These are phyloP conservation scores for Alviniconcha marisindica DNA, from an alignment of 1,140 invertebrate genomes.

Conservation along the genomic window DNA sequence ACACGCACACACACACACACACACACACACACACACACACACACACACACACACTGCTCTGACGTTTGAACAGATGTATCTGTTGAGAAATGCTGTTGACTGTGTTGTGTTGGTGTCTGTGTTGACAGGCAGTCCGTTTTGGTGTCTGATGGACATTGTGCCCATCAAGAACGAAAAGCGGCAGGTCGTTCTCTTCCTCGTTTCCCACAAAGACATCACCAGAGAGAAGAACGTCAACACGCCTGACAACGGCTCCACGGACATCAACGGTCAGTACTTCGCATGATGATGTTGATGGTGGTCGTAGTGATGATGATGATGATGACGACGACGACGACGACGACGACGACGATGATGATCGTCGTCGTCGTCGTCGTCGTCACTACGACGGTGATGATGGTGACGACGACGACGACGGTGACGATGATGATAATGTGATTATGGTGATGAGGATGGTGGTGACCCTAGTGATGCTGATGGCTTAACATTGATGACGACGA, in stretches of 20 bases:
- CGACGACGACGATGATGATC: not conserved
- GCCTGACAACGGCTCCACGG: slow-evolving; percentile 38
- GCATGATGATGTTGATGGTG: not conserved
- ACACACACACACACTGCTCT: too few relatives aligned
- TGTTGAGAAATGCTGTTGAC: too few relatives aligned
- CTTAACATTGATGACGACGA: too few relatives aligned
- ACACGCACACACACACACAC: too few relatives aligned
- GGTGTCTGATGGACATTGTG: slow-evolving; percentile 97
- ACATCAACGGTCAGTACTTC: slow-evolving; percentile 46
- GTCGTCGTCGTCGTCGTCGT: not conserved
- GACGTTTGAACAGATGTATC: too few relatives aligned
- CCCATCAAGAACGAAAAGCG: slow-evolving; percentile 99
- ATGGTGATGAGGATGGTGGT: too few relatives aligned
- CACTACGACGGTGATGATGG: too few relatives aligned
- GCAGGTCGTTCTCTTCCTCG: slow-evolving; percentile 96
- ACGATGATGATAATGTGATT: too few relatives aligned
- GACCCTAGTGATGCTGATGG: too few relatives aligned
- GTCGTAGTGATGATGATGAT: too few relatives aligned
- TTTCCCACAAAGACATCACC: slow-evolving; percentile 97
- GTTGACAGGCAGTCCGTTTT: slow-evolving; percentile 93
- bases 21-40: too few relatives aligned
- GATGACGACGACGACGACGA: not conserved
- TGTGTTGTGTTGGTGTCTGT: not conserved
- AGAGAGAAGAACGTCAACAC: slow-evolving; percentile 82
- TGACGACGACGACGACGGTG: too few relatives aligned